Conservation (phyloP, 2,113 vertebrate species). For the Proterorhinus semilunaris region DNA sequence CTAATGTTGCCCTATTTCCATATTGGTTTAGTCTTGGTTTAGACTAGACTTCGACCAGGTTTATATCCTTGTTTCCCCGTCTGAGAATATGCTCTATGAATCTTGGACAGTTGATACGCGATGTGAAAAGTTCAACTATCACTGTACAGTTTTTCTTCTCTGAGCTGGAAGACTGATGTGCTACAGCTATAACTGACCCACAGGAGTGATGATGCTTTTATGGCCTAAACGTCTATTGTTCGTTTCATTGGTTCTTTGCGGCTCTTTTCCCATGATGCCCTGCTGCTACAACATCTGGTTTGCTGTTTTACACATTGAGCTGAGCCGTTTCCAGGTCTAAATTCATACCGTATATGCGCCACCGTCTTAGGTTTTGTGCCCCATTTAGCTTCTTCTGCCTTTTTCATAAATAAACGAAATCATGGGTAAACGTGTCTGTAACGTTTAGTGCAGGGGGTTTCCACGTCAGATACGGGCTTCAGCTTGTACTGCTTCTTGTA, state of each 20-base stretch:
- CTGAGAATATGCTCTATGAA: not conserved
- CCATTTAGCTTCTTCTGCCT: constrained; percentile 16
- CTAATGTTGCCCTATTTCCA: not conserved
- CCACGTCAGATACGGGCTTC: not conserved
- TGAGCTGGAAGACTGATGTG: constrained; percentile 1
- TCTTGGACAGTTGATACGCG: not conserved
- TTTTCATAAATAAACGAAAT: constrained; percentile 37
- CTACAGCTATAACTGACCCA: constrained; percentile 12
- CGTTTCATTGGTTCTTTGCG: constrained; percentile 15
- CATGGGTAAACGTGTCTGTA: constrained; percentile 14
- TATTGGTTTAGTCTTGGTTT: not conserved
- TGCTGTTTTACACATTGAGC: constrained; percentile 10
- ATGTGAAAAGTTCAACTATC: constrained; percentile 1
- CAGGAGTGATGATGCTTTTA: constrained; percentile 15
- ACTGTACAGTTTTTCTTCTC: constrained; percentile 4
- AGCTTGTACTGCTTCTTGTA: not conserved
- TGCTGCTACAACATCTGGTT: constrained; percentile 40
- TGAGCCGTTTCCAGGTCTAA: constrained; percentile 23
- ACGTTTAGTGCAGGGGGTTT: constrained; percentile 4
- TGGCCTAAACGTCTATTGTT: constrained; percentile 25
- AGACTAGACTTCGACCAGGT: not conserved
- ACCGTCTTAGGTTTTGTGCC: constrained; percentile 14
- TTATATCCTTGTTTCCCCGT: not conserved
- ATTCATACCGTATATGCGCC: constrained; percentile 12
- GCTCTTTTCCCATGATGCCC: constrained; percentile 30